These are phyloP conservation scores for Sebastes aleutianus DNA, from an alignment of 2,797 vertebrate species.

Conservation along the genomic window DNA sequence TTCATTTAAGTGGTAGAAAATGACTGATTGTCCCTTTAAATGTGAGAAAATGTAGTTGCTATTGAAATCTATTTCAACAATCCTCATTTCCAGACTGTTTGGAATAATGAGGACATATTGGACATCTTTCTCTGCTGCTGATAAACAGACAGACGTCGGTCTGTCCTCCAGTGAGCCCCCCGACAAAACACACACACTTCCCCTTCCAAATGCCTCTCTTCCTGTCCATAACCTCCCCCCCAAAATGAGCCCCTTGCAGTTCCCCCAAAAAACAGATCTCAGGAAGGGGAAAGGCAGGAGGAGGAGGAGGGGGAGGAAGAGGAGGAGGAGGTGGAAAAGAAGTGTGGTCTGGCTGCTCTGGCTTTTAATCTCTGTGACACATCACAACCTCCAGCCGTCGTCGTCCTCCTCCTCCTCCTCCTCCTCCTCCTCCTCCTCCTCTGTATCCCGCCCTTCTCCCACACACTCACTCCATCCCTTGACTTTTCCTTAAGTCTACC, in stretches of 20 bases:
- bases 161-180: slow-evolving; percentile 10
- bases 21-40: not conserved
- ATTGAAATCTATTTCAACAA: not conserved
- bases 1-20: not conserved
- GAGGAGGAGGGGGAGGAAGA: slow-evolving; percentile 3
- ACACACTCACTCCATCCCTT: not conserved
- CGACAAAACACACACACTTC: slow-evolving; percentile 16
- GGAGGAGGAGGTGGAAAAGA: slow-evolving; percentile 39
- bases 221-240: slow-evolving; percentile 43
- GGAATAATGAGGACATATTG: not conserved
- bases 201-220: slow-evolving; percentile 41
- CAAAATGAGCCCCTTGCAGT: slow-evolving; percentile 49
- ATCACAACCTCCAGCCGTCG: slow-evolving; percentile 57
- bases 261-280: slow-evolving; percentile 58
- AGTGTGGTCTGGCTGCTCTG: slow-evolving; percentile 45
- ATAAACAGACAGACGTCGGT: slow-evolving; percentile 23
- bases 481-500: slow-evolving; percentile 6
- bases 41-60: not conserved
- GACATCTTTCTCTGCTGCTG: not conserved
- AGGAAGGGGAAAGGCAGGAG: slow-evolving; percentile 22
- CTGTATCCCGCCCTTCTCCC: not conserved
- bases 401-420: not conserved
- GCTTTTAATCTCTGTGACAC: slow-evolving; percentile 56
- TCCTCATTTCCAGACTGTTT: not conserved
- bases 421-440: not conserved